Base-by-base conservation (phyloP, 2,888 invertebrate genomes). In the Cheilosia vulpina region DNA sequence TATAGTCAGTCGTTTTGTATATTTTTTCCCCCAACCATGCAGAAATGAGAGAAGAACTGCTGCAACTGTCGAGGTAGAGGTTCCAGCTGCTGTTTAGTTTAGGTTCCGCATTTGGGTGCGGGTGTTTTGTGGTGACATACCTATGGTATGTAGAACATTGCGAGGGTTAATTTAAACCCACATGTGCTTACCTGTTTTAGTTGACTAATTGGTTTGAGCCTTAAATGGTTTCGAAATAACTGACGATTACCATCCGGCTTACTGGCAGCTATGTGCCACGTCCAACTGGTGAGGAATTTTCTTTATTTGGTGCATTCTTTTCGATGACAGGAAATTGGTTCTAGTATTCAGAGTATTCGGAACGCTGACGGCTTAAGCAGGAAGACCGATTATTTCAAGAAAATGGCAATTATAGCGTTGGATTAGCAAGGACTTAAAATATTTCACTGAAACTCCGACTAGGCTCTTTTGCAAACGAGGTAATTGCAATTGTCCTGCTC, bases 201-300 rank as follows among this genome's bases (percentile, higher is more conserved):
- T 43, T 75, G 47, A 76, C 80, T 84, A 84, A 84, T 84, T 84
- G 75, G 75, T 84, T 84, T 80, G 65, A 66, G 75, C 65, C 69
- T 38, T 66, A 80, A 84, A 79, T 80, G 84, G 75, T 75, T 80
- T 66, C 60, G 45, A 75, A 80, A 75, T 71, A 55, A 76, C 84
- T 55, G 55, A 60, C 69, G 58, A 75, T 79, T 84, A 75, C 43
- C 66, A 27, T 71, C 53, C 38, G 52, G 21, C 63, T 77, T 57
- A 78, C 17, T 78, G 62, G 43, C 55, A 27, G 24, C 38, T 11
- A 58, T 43, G 65, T 66, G 27, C 53, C 41, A 45, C 9, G 19
- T 47, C 17, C 45, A 47, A 47, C 47, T 47, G 31, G 31, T 31
- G 31, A 9, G 31, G 31, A 31, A 31, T 45, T 45, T 45, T 43